phyloP scores from a whole-genome alignment of 2,888 invertebrate genomes.

The Yponomeuta plumbellus region DNA sequence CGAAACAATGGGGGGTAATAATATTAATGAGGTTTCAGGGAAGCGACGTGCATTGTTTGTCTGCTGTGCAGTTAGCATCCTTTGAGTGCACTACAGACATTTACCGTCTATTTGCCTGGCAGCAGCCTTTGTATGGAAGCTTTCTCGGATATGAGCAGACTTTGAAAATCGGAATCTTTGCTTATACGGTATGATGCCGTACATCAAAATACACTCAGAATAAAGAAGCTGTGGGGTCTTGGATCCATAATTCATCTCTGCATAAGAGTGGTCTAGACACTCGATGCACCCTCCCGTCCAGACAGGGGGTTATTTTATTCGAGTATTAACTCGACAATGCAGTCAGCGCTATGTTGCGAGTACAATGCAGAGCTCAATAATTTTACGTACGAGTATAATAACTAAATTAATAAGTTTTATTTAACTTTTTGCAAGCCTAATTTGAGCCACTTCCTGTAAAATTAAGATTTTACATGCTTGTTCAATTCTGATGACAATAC shows the following conservation, averaged over 20 bases:
- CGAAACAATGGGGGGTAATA: not conserved
- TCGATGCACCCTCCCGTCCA: not conserved
- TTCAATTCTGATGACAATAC: too few species aligned
- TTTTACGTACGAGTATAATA: too few species aligned
- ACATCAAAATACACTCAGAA: too few species aligned
- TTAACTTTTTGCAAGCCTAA: too few species aligned
- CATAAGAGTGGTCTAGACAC: not conserved
- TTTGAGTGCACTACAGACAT: not conserved
- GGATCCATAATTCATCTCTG: too few species aligned
- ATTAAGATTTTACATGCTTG: too few species aligned
- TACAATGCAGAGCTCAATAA: too few species aligned
- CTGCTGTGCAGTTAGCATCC: not conserved
- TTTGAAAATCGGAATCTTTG: not conserved
- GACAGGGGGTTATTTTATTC: not conserved
- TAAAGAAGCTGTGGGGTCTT: too few species aligned
- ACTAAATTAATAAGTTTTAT: too few species aligned
- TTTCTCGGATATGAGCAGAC: not conserved
- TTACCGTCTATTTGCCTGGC: not conserved
- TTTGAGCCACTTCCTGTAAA: too few species aligned
- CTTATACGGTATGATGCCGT: too few species aligned
- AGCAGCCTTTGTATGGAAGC: not conserved
- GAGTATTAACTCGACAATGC: not conserved
- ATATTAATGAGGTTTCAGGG: not conserved
- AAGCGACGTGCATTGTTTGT: not conserved
- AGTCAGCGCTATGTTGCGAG: not conserved